A percentile compares a stretch with the other conserved stretches of the same genome.
These are phyloP conservation scores for Tympanoctomys barrerae DNA, from an alignment of 2,797 vertebrate genomes.

Conservation along the genomic window DNA sequence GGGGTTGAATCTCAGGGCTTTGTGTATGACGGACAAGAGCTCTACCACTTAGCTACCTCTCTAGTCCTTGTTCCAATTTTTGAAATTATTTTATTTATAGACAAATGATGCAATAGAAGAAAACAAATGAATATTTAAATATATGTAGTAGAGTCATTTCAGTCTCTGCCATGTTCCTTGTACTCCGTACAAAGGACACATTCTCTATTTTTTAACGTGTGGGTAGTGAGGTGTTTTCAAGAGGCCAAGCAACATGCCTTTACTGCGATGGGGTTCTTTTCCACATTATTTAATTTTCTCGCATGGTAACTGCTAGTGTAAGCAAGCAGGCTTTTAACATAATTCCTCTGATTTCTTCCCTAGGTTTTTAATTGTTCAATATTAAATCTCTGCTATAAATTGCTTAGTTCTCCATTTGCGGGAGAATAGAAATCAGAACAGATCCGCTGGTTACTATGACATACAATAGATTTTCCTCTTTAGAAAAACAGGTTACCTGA, in stretches of 20 bases:
- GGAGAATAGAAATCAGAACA: neutral
- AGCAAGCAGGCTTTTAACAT: slow-evolving; percentile 12
- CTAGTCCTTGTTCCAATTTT: neutral
- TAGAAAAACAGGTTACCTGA: neutral
- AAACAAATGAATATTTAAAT: neutral
- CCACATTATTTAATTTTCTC: slow-evolving; percentile 20
- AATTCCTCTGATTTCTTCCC: neutral
- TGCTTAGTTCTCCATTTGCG: neutral
- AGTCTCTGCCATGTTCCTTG: neutral
- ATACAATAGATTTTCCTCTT: neutral
- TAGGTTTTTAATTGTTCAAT: neutral
- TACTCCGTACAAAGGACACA: neutral
- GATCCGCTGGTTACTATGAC: neutral
- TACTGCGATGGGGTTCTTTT: neutral
- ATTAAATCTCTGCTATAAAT: neutral
- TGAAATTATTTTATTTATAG: neutral
- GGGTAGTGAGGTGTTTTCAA: neutral
- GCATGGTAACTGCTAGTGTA: neutral
- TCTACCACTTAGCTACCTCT: neutral
- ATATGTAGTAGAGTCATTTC: neutral
- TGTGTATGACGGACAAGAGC: neutral
- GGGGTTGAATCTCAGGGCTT: neutral
- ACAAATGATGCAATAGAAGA: neutral
- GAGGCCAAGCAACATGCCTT: neutral
- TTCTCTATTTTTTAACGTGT: neutral